phyloP scores from a whole-genome alignment of 2,797 vertebrate species.

The Sphaeramia orbicularis region DNA sequence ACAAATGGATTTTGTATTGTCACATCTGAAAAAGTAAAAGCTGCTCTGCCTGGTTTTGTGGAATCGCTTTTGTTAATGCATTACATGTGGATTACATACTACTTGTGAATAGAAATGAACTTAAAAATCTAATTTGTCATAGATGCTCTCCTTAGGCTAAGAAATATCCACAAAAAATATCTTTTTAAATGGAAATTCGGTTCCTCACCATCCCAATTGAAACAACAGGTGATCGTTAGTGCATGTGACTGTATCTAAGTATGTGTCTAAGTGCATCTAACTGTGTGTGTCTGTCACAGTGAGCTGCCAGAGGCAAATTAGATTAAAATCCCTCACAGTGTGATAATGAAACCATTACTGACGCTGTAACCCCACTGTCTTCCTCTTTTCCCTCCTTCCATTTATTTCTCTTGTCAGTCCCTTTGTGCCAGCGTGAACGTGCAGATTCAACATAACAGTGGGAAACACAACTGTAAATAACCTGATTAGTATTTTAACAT shows the following conservation, averaged over 20 bases:
- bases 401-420: slow-evolving; percentile 19
- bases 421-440: slow-evolving; percentile 13
- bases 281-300: slow-evolving; percentile 4
- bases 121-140: background rate
- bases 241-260: slow-evolving; percentile 5
- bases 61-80: background rate
- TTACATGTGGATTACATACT: background rate
- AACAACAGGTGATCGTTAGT: slow-evolving; percentile 20
- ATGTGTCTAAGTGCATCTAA: background rate
- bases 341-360: slow-evolving; percentile 57
- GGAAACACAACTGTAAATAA: background rate
- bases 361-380: slow-evolving; percentile 19
- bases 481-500: background rate
- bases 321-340: slow-evolving; percentile 39
- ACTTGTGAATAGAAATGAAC: background rate
- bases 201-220: slow-evolving; percentile 4
- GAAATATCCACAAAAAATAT: background rate
- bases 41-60: background rate
- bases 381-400: slow-evolving; percentile 15
- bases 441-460: slow-evolving; percentile 9
- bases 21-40: background rate
- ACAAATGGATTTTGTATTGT: too few species aligned
- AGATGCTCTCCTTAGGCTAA: background rate
- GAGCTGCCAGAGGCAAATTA: slow-evolving; percentile 36
- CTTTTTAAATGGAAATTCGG: slow-evolving; percentile 12